Percentiles rank a stretch among this genome's conserved stretches.
These are phyloP conservation scores for Heteromormyrus szaboi DNA, from an alignment of 2,797 vertebrate genomes.

Conservation along the genomic window DNA sequence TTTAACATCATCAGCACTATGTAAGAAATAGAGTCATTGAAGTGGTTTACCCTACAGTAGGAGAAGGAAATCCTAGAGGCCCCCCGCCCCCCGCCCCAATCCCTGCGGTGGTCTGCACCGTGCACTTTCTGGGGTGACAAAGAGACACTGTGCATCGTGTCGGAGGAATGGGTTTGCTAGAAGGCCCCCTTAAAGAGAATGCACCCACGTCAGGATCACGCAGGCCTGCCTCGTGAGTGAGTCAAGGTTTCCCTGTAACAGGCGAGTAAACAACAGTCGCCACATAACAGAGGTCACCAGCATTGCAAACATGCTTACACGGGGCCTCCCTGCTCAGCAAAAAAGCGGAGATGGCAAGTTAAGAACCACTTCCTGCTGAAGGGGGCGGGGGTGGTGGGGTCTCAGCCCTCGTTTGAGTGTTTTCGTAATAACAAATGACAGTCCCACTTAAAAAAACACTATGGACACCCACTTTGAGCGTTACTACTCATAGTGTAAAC, in stretches of 20 bases:
- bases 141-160: neutral
- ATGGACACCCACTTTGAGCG: neutral
- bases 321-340: neutral
- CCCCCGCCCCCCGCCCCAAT: neutral
- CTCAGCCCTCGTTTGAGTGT: neutral
- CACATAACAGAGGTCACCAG: conserved; percentile 46
- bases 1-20: neutral
- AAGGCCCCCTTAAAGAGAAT: conserved; percentile 13
- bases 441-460: neutral
- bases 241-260: conserved; percentile 50
- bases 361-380: neutral
- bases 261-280: conserved; percentile 49
- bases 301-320: conserved; percentile 30
- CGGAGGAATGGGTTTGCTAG: neutral
- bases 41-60: neutral
- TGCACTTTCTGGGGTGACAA: neutral
- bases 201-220: conserved; percentile 14
- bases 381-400: no score
- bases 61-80: neutral
- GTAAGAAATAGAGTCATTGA: neutral
- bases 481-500: neutral
- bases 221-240: conserved; percentile 28
- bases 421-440: neutral
- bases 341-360: neutral
- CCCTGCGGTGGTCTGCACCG: neutral